phyloP scores from a whole-genome alignment of 1,140 invertebrate genomes.

The Colletes gigas region DNA sequence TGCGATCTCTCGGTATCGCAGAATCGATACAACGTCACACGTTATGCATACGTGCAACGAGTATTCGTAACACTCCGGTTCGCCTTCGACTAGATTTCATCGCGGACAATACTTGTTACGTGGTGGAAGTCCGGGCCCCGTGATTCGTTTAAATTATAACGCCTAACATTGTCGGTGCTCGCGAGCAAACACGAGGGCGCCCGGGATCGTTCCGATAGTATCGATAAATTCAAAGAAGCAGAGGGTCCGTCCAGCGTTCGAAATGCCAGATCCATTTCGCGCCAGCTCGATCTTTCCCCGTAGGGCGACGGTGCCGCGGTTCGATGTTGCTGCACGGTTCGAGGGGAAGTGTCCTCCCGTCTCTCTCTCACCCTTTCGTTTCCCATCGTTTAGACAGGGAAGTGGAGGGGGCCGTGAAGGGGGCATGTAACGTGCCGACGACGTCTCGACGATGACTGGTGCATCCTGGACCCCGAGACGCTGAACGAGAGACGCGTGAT shows the following conservation, averaged over 20 bases:
- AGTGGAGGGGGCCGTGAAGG: slow-evolving; percentile 19
- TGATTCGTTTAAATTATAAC: slow-evolving; percentile 59
- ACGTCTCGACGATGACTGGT: slow-evolving; percentile 68
- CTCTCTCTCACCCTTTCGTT: slow-evolving; percentile 7
- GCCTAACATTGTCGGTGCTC: slow-evolving; percentile 37
- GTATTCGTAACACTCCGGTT: not conserved
- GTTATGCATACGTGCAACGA: not conserved
- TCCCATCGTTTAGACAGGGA: slow-evolving; percentile 31
- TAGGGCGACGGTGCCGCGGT: slow-evolving; percentile 44
- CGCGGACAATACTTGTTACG: slow-evolving; percentile 1
- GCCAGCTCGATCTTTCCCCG: slow-evolving; percentile 59
- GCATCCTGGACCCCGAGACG: slow-evolving; percentile 54
- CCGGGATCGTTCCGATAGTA: slow-evolving; percentile 51
- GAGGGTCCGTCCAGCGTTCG: slow-evolving; percentile 36
- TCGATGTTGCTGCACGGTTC: slow-evolving; percentile 16
- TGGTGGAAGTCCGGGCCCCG: slow-evolving; percentile 6
- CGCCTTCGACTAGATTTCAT: not conserved
- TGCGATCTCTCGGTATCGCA: not conserved
- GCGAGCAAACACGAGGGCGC: slow-evolving; percentile 44
- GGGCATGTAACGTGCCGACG: slow-evolving; percentile 61
- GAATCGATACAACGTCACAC: not conserved
- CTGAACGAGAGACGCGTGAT: slow-evolving; percentile 63
- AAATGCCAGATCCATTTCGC: slow-evolving; percentile 66
- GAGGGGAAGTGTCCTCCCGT: slow-evolving; percentile 26
- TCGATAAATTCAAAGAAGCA: slow-evolving; percentile 58